Evolutionary conservation across 2,888 invertebrate species (phyloP).

Genomic region (Amphipoea oculea): DNA sequence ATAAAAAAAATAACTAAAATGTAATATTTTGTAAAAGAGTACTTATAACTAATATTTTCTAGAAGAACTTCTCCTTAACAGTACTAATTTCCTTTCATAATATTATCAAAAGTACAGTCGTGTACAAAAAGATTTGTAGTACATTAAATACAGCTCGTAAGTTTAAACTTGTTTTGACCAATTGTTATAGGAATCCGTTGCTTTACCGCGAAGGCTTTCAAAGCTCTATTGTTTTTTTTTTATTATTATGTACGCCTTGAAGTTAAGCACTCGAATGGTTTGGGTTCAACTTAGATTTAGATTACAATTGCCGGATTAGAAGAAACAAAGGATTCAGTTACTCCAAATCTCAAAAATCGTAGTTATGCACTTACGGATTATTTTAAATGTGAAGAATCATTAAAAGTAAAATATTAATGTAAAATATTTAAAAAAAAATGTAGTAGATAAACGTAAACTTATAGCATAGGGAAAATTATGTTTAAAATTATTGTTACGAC

Average conservation of each 20-base stretch:
- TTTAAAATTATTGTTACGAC: not conserved
- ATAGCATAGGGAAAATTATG: no score
- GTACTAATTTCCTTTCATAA: conserved; percentile 39
- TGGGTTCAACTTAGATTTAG: conserved; percentile 22
- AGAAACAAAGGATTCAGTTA: conserved; percentile 9
- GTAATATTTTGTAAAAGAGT: not conserved
- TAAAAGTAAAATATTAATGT: not conserved
- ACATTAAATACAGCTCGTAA: conserved; percentile 67
- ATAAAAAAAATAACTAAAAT: not conserved
- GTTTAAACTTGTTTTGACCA: conserved; percentile 73
- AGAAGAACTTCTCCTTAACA: conserved; percentile 37
- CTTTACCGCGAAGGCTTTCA: conserved; percentile 70
- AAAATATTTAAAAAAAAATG: no score
- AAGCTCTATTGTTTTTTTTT: conserved; percentile 76
- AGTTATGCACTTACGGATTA: not conserved
- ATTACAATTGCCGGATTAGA: conserved; percentile 24
- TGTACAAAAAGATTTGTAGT: conserved; percentile 49
- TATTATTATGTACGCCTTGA: conserved; percentile 47
- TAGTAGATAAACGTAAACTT: not conserved
- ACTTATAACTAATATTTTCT: not conserved
- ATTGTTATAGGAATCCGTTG: conserved; percentile 72
- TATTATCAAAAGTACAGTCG: conserved; percentile 50
- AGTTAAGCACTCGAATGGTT: conserved; percentile 18
- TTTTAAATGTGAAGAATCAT: not conserved
- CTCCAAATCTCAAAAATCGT: not conserved